Conservation (phyloP, 2,113 vertebrate genomes). For the Callipepla californica region DNA sequence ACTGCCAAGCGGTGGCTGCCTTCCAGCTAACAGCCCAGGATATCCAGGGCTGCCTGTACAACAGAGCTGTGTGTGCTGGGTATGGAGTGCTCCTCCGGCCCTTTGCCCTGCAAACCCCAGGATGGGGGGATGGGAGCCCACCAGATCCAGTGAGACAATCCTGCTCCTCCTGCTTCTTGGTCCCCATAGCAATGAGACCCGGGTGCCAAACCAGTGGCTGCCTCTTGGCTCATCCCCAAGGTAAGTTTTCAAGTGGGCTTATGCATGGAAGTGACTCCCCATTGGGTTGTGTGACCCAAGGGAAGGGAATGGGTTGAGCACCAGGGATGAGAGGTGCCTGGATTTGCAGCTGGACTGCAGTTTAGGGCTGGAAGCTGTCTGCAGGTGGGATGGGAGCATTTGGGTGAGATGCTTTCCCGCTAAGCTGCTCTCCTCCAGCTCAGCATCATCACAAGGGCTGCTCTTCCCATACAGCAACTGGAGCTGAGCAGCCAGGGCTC, state of each 20-base stretch:
- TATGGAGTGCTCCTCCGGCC: accelerated
- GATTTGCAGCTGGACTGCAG: accelerated
- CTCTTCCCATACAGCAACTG: accelerated
- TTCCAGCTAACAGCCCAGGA: neutral
- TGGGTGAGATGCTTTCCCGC: neutral
- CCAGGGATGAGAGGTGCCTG: too few species aligned
- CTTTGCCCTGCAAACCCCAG: neutral
- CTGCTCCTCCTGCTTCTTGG: neutral
- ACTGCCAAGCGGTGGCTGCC: neutral
- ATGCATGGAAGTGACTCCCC: neutral
- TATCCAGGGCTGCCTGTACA: neutral
- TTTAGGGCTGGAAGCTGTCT: accelerated
- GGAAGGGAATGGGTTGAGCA: neutral
- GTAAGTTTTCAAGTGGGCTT: neutral
- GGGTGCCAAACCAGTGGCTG: neutral
- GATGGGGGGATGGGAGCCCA: neutral
- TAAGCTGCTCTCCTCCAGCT: neutral
- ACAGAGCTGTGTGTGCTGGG: neutral
- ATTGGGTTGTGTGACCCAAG: neutral
- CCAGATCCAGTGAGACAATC: accelerated
- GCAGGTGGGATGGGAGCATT: neutral
- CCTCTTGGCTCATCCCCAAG: neutral
- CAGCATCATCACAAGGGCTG: too few species aligned
- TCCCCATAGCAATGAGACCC: neutral
- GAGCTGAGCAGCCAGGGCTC: neutral